Percentiles rank a stretch among this genome's conserved stretches.
These are phyloP conservation scores for Lysandra coridon DNA, from an alignment of 2,888 invertebrate species.

Conservation along the genomic window DNA sequence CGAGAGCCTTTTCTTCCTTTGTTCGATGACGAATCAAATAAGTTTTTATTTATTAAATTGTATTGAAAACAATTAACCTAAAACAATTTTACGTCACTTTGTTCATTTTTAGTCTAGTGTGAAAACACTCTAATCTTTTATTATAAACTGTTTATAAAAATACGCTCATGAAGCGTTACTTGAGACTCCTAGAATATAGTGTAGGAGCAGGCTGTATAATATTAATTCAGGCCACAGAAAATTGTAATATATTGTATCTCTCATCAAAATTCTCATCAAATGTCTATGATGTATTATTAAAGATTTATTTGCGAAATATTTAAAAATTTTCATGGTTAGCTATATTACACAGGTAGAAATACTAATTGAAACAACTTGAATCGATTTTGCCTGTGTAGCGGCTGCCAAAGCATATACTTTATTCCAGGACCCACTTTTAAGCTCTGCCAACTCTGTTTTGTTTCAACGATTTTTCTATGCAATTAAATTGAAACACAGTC, in stretches of 20 bases:
- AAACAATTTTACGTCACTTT: too few species aligned
- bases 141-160: constrained; percentile 18
- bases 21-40: too few species aligned
- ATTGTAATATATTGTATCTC: too few species aligned
- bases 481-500: not conserved
- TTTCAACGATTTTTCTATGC: not conserved
- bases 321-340: too few species aligned
- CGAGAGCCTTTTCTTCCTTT: too few species aligned
- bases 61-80: too few species aligned
- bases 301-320: not conserved
- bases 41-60: too few species aligned
- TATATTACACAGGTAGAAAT: not conserved
- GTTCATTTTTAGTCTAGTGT: too few species aligned
- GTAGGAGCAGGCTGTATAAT: not conserved
- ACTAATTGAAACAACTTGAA: not conserved
- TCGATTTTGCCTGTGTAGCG: not conserved
- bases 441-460: not conserved
- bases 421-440: not conserved
- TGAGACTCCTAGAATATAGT: constrained; percentile 18
- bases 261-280: too few species aligned
- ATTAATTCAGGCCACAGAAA: not conserved
- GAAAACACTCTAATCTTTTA: constrained; percentile 7
- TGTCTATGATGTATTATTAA: not conserved
- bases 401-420: not conserved
- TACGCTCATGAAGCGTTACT: not conserved